These are phyloP conservation scores for Taenioides sp. DNA, from an alignment of 2,797 vertebrate species.

Conservation along the genomic window DNA sequence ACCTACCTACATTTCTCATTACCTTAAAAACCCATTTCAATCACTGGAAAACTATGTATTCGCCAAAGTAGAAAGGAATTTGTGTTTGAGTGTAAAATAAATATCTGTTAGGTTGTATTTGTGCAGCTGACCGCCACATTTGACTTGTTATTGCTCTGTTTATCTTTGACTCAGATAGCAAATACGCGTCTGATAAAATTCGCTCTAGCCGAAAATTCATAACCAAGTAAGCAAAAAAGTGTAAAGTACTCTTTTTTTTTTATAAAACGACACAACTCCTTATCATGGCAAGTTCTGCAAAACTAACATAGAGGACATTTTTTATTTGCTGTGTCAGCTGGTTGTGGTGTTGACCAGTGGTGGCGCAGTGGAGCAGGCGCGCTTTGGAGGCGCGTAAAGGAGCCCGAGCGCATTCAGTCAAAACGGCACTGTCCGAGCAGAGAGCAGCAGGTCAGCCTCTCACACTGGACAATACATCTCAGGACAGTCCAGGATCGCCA, in stretches of 20 bases:
- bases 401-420: conserved; percentile 18
- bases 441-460: conserved; percentile 31
- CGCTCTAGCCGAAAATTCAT: background rate
- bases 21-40: background rate
- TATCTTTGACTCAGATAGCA: conserved; percentile 27
- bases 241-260: background rate
- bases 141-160: conserved; percentile 52
- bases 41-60: background rate
- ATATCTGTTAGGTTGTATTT: conserved; percentile 56
- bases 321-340: background rate
- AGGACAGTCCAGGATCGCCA: conserved; percentile 38
- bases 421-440: conserved; percentile 14
- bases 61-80: background rate
- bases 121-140: conserved; percentile 61
- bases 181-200: conserved; percentile 10
- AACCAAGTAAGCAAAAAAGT: background rate
- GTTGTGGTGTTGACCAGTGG: background rate
- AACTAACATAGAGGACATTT: background rate
- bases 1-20: background rate
- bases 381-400: background rate
- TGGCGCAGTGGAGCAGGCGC: conserved; percentile 39
- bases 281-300: background rate
- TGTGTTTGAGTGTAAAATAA: conserved; percentile 13
- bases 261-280: background rate
- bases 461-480: conserved; percentile 11